Conservation (phyloP, 1,140 invertebrate species). For the Tribolium castaneum region DNA sequence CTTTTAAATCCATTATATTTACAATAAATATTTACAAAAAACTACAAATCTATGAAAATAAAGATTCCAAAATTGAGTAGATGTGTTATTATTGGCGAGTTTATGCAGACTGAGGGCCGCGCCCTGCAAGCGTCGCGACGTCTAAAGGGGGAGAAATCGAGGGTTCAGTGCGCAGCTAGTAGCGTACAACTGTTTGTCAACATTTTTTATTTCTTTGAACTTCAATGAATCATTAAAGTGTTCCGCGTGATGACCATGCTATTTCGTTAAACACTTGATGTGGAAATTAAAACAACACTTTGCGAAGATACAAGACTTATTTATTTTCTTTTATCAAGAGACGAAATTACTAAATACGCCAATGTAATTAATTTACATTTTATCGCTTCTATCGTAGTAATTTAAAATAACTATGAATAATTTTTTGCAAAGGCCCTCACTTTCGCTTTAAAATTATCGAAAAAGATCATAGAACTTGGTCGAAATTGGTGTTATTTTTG, state of each 20-base stretch:
- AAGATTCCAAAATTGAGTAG: background rate
- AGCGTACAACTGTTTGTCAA: slow-evolving; percentile 21
- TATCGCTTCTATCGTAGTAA: too few species aligned
- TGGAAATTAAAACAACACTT: too few species aligned
- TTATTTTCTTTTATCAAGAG: too few species aligned
- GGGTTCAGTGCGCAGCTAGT: slow-evolving; percentile 33
- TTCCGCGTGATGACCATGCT: slow-evolving; percentile 14
- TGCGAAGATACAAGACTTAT: too few species aligned
- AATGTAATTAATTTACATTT: too few species aligned
- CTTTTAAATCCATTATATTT: slow-evolving; percentile 72
- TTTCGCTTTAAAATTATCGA: too few species aligned
- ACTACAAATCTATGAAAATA: background rate
- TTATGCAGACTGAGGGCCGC: slow-evolving; percentile 36
- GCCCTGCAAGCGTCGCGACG: slow-evolving; percentile 44
- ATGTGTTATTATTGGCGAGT: slow-evolving; percentile 1
- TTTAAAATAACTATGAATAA: too few species aligned
- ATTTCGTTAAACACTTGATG: background rate
- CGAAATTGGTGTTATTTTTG: too few species aligned
- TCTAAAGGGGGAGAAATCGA: slow-evolving; percentile 19
- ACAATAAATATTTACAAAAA: slow-evolving; percentile 19
- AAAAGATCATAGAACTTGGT: too few species aligned
- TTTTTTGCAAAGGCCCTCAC: too few species aligned
- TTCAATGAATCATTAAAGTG: slow-evolving; percentile 34
- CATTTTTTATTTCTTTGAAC: slow-evolving; percentile 15
- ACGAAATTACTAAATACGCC: too few species aligned